Base-by-base conservation (phyloP, 2,888 invertebrate species). In the Ormyrus nitidulus region DNA sequence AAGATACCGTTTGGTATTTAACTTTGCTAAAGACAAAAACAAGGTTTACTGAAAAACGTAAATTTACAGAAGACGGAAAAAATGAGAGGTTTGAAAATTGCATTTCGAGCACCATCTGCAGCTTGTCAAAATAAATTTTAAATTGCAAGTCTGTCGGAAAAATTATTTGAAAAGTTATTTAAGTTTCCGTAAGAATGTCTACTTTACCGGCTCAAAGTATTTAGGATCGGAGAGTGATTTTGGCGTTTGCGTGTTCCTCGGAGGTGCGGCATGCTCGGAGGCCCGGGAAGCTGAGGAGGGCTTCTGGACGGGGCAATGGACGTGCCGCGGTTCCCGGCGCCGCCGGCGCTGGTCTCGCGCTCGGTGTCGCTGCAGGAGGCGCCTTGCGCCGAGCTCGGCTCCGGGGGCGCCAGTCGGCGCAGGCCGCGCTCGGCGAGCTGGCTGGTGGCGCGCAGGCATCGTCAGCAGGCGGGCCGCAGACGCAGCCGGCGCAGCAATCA, bases 311-410 rank as follows among this genome's bases (percentile, higher is more conserved):
- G 51, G 49, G 6, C 77, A 74, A 89, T 89, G 90, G 86, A 89
- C 61, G 86, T 90, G 64, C 89, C 90, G 69, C 83, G 83, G 74
- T 90, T 90, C 80, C 89, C 90, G 77, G 84, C 85, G 75, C 89
- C 90, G n/a, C 89, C 89, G 83, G 83, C 84, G 68, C 84, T 85
- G 62, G 83, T 81, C 83, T 81, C 70, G 79, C 84, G 59, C 82
- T 59, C 84, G 83, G 75, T 84, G 83, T 81, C 82, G 82, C 85
- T 85, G 83, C 86, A 85, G 83, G 83, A 82, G 19, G 19, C 19
- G 19, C 19, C 19, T 19, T 19, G 19, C 64, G 79, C 83, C 83
- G 83, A 84, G 81, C 83, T 85, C 80, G 84, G 19, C 81, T 6
- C 5, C 49, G 58, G 62, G 56, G 10, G 6, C 54, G 48, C 6